Evolutionary conservation across 2,888 invertebrate genomes (phyloP).

Genomic region (Dryocosmus kuriphilus): DNA sequence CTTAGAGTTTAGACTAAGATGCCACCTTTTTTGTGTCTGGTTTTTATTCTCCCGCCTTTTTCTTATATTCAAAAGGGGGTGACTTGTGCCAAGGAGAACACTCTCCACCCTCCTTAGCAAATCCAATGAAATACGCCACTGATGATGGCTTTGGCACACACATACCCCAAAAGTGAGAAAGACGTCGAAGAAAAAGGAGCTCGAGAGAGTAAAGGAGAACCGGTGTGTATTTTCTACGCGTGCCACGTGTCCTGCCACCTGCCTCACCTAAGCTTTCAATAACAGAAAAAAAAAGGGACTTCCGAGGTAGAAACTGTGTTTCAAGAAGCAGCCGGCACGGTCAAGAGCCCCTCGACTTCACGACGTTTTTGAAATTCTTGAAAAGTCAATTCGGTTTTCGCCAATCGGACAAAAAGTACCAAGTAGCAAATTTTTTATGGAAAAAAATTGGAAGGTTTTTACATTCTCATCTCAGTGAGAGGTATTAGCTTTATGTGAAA

Average conservation of each 20-base stretch:
- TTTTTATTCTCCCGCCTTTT: slow-evolving; percentile 10
- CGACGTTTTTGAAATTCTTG: background rate
- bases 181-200: slow-evolving; percentile 42
- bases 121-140: slow-evolving; percentile 9
- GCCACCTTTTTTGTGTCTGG: background rate
- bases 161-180: background rate
- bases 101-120: background rate
- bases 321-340: slow-evolving; percentile 43
- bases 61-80: slow-evolving; percentile 16
- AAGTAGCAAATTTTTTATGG: background rate
- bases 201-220: slow-evolving; percentile 46
- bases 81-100: background rate
- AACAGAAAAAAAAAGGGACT: slow-evolving; percentile 48
- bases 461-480: no score
- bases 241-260: slow-evolving; percentile 54
- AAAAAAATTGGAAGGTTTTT: background rate
- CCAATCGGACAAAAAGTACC: background rate
- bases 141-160: background rate
- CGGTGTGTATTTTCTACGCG: slow-evolving; percentile 51
- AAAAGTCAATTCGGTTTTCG: background rate
- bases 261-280: slow-evolving; percentile 51
- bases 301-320: slow-evolving; percentile 43
- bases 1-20: background rate
- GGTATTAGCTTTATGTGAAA: no score
- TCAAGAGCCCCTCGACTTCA: background rate